Conservation (phyloP, 2,113 vertebrate species). For the Alectura lathami region DNA sequence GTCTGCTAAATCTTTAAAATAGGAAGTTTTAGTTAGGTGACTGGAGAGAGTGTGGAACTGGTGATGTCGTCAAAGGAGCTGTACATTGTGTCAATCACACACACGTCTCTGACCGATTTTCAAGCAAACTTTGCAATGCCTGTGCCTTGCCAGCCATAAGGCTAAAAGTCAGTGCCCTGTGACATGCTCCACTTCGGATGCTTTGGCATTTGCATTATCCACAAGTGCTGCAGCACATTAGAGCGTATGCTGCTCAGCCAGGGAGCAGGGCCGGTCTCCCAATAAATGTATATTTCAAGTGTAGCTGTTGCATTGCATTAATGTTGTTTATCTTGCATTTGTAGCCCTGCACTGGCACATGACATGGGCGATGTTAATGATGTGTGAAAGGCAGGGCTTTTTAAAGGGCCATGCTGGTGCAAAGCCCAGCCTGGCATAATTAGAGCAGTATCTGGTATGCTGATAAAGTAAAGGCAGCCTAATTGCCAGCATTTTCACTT, state of each 20-base stretch:
- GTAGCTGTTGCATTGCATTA: constrained; percentile 31
- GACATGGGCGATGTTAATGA: neutral
- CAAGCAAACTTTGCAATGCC: neutral
- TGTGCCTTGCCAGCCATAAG: neutral
- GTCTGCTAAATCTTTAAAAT: neutral
- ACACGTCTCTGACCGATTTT: neutral
- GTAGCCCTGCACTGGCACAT: neutral
- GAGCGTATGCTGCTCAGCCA: neutral
- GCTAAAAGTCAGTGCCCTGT: neutral
- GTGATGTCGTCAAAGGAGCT: fast-evolving
- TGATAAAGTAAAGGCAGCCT: neutral
- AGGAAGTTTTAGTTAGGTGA: neutral
- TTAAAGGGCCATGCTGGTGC: neutral
- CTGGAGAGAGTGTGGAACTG: neutral
- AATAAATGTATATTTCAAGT: constrained; percentile 24
- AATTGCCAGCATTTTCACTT: neutral
- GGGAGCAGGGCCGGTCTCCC: neutral
- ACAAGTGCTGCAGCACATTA: neutral
- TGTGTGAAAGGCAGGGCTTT: neutral
- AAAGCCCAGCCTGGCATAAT: neutral
- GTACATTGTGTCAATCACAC: neutral
- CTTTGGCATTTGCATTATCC: constrained; percentile 18
- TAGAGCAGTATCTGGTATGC: neutral
- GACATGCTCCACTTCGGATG: neutral
- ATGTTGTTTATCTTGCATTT: neutral